Percentiles rank a stretch among this genome's conserved stretches.
Conservation (phyloP, 2,888 invertebrate genomes). For the Gymnosoma rotundatum region DNA sequence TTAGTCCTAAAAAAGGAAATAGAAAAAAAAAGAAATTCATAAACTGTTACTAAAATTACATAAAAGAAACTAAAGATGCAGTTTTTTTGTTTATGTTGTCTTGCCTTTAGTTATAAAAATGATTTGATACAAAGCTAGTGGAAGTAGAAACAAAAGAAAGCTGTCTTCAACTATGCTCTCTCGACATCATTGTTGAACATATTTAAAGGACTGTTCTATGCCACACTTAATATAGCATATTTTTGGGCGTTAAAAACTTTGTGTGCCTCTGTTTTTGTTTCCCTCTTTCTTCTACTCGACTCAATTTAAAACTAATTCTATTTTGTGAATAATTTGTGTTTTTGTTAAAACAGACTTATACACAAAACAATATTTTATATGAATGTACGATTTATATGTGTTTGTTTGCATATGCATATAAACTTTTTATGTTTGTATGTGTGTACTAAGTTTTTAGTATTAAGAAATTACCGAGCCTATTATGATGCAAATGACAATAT, state of each 20-base stretch:
- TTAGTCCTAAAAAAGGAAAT: slow-evolving; percentile 35
- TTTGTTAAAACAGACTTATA: slow-evolving; percentile 25
- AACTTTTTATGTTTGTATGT: too few relatives aligned
- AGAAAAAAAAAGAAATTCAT: slow-evolving; percentile 52
- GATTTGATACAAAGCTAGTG: slow-evolving; percentile 49
- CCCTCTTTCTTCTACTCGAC: background rate
- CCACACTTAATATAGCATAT: slow-evolving; percentile 45
- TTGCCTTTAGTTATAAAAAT: slow-evolving; percentile 58
- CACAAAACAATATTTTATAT: slow-evolving; percentile 50
- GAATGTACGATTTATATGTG: slow-evolving; percentile 33
- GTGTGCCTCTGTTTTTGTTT: slow-evolving; percentile 23
- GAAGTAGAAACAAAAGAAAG: slow-evolving; percentile 14
- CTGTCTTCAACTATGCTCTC: slow-evolving; percentile 32
- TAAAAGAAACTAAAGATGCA: slow-evolving; percentile 51
- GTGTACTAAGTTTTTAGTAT: slow-evolving; percentile 19
- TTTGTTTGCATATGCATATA: background rate
- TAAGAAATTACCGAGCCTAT: slow-evolving; percentile 51
- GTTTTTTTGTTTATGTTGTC: slow-evolving; percentile 31
- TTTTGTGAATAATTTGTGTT: slow-evolving; percentile 51
- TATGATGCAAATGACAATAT: slow-evolving; percentile 67
- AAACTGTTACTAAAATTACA: slow-evolving; percentile 64
- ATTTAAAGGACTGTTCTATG: slow-evolving; percentile 28
- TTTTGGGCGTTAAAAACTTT: slow-evolving; percentile 63
- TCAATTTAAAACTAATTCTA: background rate
- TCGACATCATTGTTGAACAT: slow-evolving; percentile 26